These are phyloP conservation scores for Muscicapa adusta DNA, from an alignment of 2,113 vertebrate genomes.

Conservation along the genomic window DNA sequence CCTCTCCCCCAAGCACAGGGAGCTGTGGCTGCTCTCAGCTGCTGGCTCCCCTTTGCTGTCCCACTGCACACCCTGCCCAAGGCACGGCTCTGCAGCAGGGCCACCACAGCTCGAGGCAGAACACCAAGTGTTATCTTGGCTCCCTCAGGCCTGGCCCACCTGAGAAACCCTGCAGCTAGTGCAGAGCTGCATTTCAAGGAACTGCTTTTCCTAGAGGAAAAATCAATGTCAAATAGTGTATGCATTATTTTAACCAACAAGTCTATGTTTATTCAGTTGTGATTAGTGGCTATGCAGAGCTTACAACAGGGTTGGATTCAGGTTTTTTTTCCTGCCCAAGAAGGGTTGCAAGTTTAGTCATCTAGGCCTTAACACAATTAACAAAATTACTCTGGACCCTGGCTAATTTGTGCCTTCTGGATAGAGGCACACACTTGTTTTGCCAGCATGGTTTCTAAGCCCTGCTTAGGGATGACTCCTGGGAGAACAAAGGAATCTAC, in stretches of 20 bases:
- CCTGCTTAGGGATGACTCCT: not conserved
- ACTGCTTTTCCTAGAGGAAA: not conserved
- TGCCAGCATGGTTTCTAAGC: not conserved
- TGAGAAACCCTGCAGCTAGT: not conserved
- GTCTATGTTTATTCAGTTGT: not conserved
- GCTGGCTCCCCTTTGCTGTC: not conserved
- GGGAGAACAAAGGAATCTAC: not conserved
- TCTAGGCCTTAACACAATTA: not conserved
- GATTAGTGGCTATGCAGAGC: not conserved
- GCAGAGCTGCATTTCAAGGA: not conserved
- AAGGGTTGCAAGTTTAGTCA: not conserved
- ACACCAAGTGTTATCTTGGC: not conserved
- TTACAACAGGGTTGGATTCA: not conserved
- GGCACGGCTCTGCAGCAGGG: not conserved
- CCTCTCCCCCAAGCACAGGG: not conserved
- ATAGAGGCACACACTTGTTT: not conserved
- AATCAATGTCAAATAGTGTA: not conserved
- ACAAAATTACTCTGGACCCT: not conserved
- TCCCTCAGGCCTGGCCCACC: not conserved
- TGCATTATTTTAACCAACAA: not conserved
- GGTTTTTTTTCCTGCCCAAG: not conserved
- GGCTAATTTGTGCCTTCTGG: not conserved
- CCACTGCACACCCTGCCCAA: not conserved
- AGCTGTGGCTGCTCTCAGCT: not conserved
- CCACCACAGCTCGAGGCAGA: not conserved